phyloP scores from a whole-genome alignment of 1,140 invertebrate genomes.

The Drosophila quadrilineata region DNA sequence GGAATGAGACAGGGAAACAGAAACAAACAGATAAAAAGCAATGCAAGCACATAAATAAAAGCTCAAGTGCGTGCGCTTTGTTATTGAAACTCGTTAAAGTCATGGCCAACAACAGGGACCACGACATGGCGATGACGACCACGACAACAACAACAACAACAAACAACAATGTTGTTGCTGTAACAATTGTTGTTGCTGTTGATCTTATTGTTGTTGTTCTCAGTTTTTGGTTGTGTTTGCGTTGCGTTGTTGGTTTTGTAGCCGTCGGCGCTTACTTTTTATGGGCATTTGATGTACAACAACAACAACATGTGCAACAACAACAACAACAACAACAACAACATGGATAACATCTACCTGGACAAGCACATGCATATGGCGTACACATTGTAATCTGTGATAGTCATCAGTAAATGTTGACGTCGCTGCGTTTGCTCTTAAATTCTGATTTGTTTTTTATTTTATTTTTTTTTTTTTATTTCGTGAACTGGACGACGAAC shows the following conservation, averaged over 20 bases:
- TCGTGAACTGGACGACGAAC: slow-evolving; percentile 53
- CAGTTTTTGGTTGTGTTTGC: slow-evolving; percentile 8
- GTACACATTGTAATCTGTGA: slow-evolving; percentile 65
- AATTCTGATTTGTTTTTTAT: no score
- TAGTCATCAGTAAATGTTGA: slow-evolving; percentile 53
- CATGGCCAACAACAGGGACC: slow-evolving; percentile 48
- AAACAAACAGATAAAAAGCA: slow-evolving; percentile 40
- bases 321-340: slow-evolving; percentile 26
- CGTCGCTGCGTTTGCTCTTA: slow-evolving; percentile 61
- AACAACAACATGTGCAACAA: slow-evolving; percentile 13
- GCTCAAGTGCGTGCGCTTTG: slow-evolving; percentile 76
- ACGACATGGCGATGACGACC: slow-evolving; percentile 51
- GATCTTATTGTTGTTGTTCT: background rate
- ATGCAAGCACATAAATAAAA: slow-evolving; percentile 67
- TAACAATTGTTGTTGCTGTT: background rate
- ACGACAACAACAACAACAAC: slow-evolving; percentile 34
- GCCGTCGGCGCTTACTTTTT: slow-evolving; percentile 62
- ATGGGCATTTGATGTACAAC: slow-evolving; percentile 62
- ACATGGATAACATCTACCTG: slow-evolving; percentile 34
- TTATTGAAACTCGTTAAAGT: slow-evolving; percentile 76
- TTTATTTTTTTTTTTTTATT: no score
- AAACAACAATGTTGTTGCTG: slow-evolving; percentile 5
- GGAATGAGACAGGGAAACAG: background rate
- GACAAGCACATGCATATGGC: slow-evolving; percentile 46
- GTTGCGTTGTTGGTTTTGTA: slow-evolving; percentile 39